Evolutionary conservation across 2,797 vertebrate genomes (phyloP).

Genomic region (Neosilurus mollespiculum): DNA sequence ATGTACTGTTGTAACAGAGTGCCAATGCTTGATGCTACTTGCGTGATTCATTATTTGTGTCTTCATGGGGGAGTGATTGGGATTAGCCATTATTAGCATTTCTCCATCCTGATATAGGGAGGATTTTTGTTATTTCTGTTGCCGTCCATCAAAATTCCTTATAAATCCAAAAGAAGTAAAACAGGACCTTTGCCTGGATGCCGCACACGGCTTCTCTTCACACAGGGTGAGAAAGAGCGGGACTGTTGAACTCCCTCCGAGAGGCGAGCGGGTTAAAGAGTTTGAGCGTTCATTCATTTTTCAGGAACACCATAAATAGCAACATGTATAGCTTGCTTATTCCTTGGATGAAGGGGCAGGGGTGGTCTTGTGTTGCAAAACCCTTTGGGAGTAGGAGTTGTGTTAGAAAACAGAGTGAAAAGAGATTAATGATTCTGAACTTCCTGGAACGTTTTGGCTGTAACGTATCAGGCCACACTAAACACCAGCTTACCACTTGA

Average conservation of each 20-base stretch:
- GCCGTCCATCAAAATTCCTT: slow-evolving; percentile 52
- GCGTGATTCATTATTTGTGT: background rate
- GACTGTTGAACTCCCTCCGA: slow-evolving; percentile 45
- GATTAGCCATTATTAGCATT: slow-evolving; percentile 39
- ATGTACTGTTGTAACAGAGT: background rate
- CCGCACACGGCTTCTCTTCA: slow-evolving; percentile 29
- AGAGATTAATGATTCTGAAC: slow-evolving; percentile 58
- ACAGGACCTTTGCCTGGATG: slow-evolving; percentile 48
- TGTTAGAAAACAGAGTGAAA: slow-evolving; percentile 28
- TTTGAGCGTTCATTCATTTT: slow-evolving; percentile 45
- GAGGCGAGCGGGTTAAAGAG: slow-evolving; percentile 40
- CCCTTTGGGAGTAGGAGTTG: slow-evolving; percentile 27
- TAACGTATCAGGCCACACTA: background rate
- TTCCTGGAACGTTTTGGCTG: slow-evolving; percentile 51
- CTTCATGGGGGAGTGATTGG: slow-evolving; percentile 9
- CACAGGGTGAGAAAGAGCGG: slow-evolving; percentile 45
- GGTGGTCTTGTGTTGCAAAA: slow-evolving; percentile 28
- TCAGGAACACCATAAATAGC: slow-evolving; percentile 61
- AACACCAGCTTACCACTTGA: background rate
- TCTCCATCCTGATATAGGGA: slow-evolving; percentile 20
- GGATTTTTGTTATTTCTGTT: slow-evolving; percentile 47
- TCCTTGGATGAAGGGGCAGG: slow-evolving; percentile 47
- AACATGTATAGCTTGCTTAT: slow-evolving; percentile 62
- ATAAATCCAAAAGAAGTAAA: slow-evolving; percentile 47
- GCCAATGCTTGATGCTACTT: background rate